Conservation (phyloP, 2,113 vertebrate species). For the Callithrix jacchus region DNA sequence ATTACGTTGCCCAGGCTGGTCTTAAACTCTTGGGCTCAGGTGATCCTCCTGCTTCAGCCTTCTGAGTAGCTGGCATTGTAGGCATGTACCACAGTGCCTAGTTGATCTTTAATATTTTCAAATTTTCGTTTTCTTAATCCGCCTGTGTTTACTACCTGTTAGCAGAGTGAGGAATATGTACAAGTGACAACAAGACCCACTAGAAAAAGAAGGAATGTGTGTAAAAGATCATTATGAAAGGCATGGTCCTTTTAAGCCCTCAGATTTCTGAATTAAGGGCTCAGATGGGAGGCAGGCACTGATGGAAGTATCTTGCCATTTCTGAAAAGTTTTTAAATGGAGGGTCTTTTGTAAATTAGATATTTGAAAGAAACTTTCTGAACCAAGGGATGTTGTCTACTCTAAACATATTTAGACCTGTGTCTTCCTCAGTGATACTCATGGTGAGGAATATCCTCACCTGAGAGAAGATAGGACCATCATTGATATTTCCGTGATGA, state of each 20-base stretch:
- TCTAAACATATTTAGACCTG: not conserved
- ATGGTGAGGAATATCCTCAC: too few relatives aligned
- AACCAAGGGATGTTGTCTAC: not conserved
- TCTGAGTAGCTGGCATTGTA: not conserved
- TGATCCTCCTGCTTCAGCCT: not conserved
- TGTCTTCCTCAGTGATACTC: not conserved
- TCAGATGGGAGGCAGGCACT: not conserved
- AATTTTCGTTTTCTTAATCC: not conserved
- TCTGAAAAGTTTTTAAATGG: not conserved
- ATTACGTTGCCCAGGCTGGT: not conserved
- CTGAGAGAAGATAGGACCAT: not conserved
- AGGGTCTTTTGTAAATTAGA: not conserved
- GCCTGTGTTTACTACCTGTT: not conserved
- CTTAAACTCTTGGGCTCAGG: not conserved
- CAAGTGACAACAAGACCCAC: not conserved
- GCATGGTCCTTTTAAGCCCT: not conserved
- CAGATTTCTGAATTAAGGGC: not conserved
- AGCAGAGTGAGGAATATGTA: not conserved
- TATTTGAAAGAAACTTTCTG: constrained; percentile 29
- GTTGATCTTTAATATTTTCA: not conserved
- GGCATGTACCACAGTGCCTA: not conserved
- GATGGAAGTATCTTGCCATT: not conserved
- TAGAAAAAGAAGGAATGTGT: not conserved
- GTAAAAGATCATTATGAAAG: not conserved
- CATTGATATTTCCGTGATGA: not conserved